Evolutionary conservation across 2,797 vertebrate genomes (phyloP).

Genomic region (Phyllotis vaccarum): DNA sequence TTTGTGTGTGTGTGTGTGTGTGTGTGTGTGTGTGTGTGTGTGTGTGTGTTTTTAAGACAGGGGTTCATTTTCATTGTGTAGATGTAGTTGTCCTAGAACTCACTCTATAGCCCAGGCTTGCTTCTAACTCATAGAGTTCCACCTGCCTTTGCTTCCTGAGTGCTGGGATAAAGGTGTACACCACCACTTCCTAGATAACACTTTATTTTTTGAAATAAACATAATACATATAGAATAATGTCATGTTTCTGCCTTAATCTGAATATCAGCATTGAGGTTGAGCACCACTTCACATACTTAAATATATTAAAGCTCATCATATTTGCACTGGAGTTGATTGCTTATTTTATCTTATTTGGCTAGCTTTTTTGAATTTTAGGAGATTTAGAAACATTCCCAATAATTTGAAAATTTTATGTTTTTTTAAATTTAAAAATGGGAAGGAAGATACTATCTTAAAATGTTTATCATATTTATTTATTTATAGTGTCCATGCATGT

Average conservation of each 20-base stretch:
- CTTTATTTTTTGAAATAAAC: background rate
- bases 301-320: background rate
- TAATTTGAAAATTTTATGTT: conserved; percentile 26
- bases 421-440: background rate
- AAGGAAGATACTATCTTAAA: background rate
- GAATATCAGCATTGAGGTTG: background rate
- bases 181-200: background rate
- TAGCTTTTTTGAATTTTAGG: conserved; percentile 3
- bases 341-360: background rate
- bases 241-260: background rate
- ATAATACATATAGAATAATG: background rate
- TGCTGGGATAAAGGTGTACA: background rate
- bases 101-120: background rate
- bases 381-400: conserved; percentile 14
- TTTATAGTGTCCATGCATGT: background rate
- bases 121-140: background rate
- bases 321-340: conserved; percentile 18
- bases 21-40: too few relatives aligned
- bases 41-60: background rate
- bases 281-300: conserved; percentile 14
- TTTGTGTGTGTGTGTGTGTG: too few relatives aligned
- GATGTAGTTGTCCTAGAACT: background rate
- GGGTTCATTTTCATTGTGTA: background rate
- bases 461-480: background rate
- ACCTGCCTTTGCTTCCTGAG: background rate